These are phyloP conservation scores for Erythrocercus mccallii DNA, from an alignment of 2,113 vertebrate genomes.

Conservation along the genomic window DNA sequence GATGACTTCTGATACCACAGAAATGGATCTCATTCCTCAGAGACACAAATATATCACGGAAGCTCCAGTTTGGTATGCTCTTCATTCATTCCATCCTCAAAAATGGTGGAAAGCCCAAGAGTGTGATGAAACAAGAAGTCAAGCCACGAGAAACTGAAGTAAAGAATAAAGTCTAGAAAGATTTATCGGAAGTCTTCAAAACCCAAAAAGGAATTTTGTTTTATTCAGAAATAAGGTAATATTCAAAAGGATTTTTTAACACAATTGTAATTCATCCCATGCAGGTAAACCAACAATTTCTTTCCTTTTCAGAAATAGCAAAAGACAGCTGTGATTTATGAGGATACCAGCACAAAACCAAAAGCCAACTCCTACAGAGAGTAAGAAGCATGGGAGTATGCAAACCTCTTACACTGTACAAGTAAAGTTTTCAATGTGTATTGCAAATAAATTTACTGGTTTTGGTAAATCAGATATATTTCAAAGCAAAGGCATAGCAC, in stretches of 20 bases:
- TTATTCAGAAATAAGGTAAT: neutral
- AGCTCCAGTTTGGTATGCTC: neutral
- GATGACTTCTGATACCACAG: neutral
- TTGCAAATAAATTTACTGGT: neutral
- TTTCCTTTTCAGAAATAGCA: neutral
- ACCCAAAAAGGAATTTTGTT: neutral
- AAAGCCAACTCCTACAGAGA: neutral
- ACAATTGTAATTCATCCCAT: neutral
- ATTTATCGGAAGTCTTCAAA: neutral
- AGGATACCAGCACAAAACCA: neutral
- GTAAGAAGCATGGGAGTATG: neutral
- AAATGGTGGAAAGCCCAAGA: neutral
- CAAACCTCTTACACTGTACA: neutral
- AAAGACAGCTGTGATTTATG: neutral
- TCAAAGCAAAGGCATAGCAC: neutral
- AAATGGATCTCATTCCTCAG: neutral
- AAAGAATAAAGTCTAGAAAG: neutral
- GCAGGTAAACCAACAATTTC: neutral
- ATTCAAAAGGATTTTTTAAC: neutral
- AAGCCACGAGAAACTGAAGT: neutral
- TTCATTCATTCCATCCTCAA: neutral
- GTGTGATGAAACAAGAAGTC: neutral
- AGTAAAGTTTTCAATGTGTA: neutral
- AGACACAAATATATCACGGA: neutral
- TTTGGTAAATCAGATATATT: neutral